Evolutionary conservation across 2,888 invertebrate genomes (phyloP).

Genomic region (Sinopyrophorus schimmeli): DNA sequence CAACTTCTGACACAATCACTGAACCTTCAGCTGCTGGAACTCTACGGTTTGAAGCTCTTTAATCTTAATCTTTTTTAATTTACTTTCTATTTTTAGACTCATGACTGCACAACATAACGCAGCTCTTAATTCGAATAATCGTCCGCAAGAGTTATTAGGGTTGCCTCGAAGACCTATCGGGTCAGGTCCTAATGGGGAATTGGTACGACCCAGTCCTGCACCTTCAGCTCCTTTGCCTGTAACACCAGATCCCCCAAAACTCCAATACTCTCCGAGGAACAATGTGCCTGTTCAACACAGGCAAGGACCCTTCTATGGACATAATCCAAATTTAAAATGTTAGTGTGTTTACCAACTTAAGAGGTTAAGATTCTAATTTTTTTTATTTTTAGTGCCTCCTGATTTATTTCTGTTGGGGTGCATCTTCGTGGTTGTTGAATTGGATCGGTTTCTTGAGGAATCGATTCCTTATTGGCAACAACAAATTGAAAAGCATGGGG

Average conservation of each 20-base stretch:
- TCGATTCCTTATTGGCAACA: constrained; percentile 50
- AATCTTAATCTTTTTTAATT: background rate
- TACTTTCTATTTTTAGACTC: constrained; percentile 57
- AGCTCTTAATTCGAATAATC: constrained; percentile 57
- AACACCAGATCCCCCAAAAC: constrained; percentile 48
- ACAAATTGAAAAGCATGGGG: constrained; percentile 53
- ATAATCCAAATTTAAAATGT: constrained; percentile 85
- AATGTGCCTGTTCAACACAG: constrained; percentile 58
- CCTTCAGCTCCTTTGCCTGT: constrained; percentile 57
- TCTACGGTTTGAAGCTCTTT: constrained; percentile 51
- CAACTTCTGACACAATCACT: constrained; percentile 42
- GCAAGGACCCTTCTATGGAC: constrained; percentile 81
- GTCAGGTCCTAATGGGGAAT: constrained; percentile 53
- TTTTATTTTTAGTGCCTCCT: constrained; percentile 68
- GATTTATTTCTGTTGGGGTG: constrained; percentile 91
- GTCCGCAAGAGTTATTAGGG: constrained; percentile 60
- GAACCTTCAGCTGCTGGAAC: constrained; percentile 72
- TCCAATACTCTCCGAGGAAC: constrained; percentile 53
- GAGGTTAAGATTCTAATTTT: background rate
- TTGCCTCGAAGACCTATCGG: constrained; percentile 58
- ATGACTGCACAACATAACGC: constrained; percentile 85
- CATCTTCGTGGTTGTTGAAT: constrained; percentile 72
- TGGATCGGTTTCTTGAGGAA: constrained; percentile 49
- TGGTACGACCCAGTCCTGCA: constrained; percentile 54
- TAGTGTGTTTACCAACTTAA: constrained; percentile 33